These are phyloP conservation scores for Drosophila neoperkinsi DNA, from an alignment of 2,888 invertebrate genomes.

Conservation along the genomic window DNA sequence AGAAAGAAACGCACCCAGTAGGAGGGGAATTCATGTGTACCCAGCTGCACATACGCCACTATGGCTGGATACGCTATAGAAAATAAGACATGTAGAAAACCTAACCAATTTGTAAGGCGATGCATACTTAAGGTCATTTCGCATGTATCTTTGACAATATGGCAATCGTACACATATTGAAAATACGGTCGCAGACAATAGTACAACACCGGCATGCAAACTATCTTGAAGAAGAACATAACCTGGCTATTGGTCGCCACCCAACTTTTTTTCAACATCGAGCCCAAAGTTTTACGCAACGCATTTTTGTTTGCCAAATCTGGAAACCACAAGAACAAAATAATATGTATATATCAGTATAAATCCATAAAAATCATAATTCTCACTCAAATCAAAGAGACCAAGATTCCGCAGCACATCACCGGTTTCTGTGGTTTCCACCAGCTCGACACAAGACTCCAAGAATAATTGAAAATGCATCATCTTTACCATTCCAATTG, in stretches of 20 bases:
- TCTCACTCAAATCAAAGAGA: conserved; percentile 62
- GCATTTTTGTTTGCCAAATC: conserved; percentile 43
- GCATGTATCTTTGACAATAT: conserved; percentile 51
- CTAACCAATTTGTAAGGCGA: rapidly evolving
- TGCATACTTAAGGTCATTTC: conserved; percentile 65
- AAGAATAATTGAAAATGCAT: conserved; percentile 49
- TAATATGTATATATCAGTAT: rapidly evolving
- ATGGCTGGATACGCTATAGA: conserved; percentile 62
- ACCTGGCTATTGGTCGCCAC: conserved; percentile 60
- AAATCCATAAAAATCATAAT: rapidly evolving
- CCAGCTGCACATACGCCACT: conserved; percentile 55
- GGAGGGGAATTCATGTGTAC: conserved; percentile 58
- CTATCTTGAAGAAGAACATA: conserved; percentile 68
- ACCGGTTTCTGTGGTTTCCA: conserved; percentile 54
- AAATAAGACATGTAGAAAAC: neutral
- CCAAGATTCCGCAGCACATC: conserved; percentile 52
- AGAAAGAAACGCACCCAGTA: conserved; percentile 61
- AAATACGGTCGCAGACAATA: conserved; percentile 64
- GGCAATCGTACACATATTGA: conserved; percentile 69
- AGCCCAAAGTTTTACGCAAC: conserved; percentile 39
- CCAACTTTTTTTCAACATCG: conserved; percentile 58
- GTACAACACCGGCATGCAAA: conserved; percentile 65
- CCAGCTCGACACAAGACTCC: conserved; percentile 33
- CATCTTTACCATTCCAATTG: conserved; percentile 66
- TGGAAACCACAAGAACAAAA: neutral